Evolutionary conservation across 2,113 vertebrate genomes (phyloP).

Genomic region (Ameiurus melas): DNA sequence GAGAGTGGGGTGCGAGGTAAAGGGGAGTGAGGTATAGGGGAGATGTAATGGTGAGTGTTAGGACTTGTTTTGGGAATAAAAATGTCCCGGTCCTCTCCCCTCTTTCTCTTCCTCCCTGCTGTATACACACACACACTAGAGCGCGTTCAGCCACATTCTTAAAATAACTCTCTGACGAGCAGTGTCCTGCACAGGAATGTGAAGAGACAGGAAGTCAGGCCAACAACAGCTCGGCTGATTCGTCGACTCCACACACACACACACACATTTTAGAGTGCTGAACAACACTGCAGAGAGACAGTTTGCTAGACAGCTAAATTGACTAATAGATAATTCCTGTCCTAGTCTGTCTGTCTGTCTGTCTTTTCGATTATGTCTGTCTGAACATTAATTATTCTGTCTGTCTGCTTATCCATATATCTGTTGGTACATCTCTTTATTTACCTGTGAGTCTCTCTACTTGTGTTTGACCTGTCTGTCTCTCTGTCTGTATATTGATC

Average conservation of each 20-base stretch:
- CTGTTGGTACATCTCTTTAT: too few relatives aligned
- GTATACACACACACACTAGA: neutral
- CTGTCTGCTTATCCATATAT: too few relatives aligned
- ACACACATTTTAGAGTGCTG: neutral
- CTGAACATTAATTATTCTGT: neutral
- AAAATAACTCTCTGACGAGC: constrained; percentile 28
- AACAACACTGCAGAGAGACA: neutral
- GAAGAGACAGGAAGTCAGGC: constrained; percentile 15
- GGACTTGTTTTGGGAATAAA: neutral
- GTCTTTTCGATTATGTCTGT: neutral
- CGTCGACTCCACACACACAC: neutral
- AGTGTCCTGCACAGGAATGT: constrained; percentile 26
- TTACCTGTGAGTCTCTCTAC: too few relatives aligned
- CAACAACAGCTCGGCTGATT: constrained; percentile 4
- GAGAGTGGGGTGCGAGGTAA: too few relatives aligned
- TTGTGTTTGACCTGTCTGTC: too few relatives aligned
- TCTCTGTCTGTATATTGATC: too few relatives aligned
- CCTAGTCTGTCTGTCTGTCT: neutral
- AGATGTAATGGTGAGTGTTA: neutral
- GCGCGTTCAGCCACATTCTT: constrained; percentile 22
- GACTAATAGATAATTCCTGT: neutral
- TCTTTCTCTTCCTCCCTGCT: neutral
- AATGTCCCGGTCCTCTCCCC: neutral
- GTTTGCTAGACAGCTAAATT: neutral
- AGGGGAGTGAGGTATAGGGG: neutral